These are phyloP conservation scores for Hemichromis elongatus DNA, from an alignment of 2,113 vertebrate genomes.

Conservation along the genomic window DNA sequence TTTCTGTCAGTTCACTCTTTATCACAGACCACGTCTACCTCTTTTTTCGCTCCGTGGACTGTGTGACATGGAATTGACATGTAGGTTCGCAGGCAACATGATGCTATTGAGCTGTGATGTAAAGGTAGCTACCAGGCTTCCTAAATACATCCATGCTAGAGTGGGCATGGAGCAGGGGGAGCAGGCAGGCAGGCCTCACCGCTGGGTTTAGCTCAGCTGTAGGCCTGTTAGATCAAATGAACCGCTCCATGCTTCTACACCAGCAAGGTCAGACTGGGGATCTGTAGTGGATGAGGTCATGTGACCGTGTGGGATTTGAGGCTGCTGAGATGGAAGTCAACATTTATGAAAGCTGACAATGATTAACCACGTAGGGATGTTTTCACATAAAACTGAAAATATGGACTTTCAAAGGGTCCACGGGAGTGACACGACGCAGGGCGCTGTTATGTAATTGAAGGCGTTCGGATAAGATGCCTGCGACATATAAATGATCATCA, in stretches of 20 bases:
- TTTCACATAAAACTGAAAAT: conserved; percentile 49
- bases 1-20: conserved; percentile 61
- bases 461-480: conserved; percentile 33
- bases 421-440: conserved; percentile 12
- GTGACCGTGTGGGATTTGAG: conserved; percentile 65
- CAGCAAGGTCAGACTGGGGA: conserved; percentile 64
- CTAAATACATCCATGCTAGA: conserved; percentile 63
- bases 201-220: conserved; percentile 57
- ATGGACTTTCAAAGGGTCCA: conserved; percentile 28
- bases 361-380: conserved; percentile 51
- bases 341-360: conserved; percentile 64
- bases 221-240: conserved; percentile 70
- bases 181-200: conserved; percentile 32
- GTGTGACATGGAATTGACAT: conserved; percentile 69
- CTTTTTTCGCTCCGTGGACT: conserved; percentile 63
- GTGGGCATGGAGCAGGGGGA: conserved; percentile 38
- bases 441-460: conserved; percentile 35
- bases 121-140: conserved; percentile 66
- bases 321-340: conserved; percentile 56
- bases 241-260: conserved; percentile 53
- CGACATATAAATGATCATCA: conserved; percentile 29
- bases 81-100: conserved; percentile 61
- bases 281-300: conserved; percentile 61
- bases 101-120: conserved; percentile 72
- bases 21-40: conserved; percentile 59